phyloP scores from a whole-genome alignment of 2,888 invertebrate species.

The Globia sparganii region DNA sequence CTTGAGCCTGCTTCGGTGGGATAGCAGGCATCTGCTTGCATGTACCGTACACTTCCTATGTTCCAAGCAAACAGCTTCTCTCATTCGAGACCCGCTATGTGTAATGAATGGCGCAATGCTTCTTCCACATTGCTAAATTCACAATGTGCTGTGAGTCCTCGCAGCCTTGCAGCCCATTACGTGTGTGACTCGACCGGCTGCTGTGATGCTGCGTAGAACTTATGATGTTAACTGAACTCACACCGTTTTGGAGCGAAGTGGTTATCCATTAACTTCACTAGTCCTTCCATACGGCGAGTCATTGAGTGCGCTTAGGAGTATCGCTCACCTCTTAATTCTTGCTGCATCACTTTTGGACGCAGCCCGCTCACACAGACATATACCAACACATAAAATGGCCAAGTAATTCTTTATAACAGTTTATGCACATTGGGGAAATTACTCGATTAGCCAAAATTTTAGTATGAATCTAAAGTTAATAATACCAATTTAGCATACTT shows the following conservation, averaged over 20 bases:
- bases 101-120: no score
- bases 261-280: not conserved
- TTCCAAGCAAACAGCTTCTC: slow-evolving; percentile 53
- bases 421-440: not conserved
- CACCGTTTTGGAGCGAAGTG: slow-evolving; percentile 23
- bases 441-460: not conserved
- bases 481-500: not conserved
- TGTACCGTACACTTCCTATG: slow-evolving; percentile 58
- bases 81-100: not conserved
- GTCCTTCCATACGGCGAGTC: not conserved
- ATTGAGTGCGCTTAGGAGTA: slow-evolving; percentile 2
- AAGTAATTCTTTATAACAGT: not conserved
- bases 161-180: slow-evolving; percentile 62
- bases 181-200: slow-evolving; percentile 52
- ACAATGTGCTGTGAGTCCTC: slow-evolving; percentile 59
- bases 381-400: not conserved
- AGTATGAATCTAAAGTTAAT: not conserved
- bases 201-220: slow-evolving; percentile 65
- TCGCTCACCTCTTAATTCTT: not conserved
- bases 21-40: slow-evolving; percentile 18
- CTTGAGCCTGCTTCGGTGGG: not conserved
- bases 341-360: not conserved
- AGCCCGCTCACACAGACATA: not conserved
- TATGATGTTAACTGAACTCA: slow-evolving; percentile 62
- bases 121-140: slow-evolving; percentile 61